These are phyloP conservation scores for Grapholita molesta DNA, from an alignment of 1,140 invertebrate species.

Conservation along the genomic window DNA sequence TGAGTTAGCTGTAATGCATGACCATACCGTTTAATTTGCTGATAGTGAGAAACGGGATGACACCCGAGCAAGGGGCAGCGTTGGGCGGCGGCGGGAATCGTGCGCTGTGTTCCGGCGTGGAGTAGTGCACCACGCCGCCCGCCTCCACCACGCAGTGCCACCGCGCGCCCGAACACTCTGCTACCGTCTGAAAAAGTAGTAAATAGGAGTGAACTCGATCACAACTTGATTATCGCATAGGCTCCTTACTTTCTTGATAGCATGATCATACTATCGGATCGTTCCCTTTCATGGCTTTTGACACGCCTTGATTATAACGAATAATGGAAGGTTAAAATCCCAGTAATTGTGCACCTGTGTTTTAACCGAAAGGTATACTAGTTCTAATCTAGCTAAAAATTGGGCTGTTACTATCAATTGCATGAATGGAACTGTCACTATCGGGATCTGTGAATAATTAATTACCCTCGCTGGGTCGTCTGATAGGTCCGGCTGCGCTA, in stretches of 20 bases:
- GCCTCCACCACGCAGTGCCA: conserved; percentile 45
- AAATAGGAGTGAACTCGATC: too few species aligned
- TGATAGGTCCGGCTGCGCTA: conserved; percentile 36
- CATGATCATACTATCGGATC: too few species aligned
- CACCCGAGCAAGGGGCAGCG: neutral
- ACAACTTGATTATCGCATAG: too few species aligned
- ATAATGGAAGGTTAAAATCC: too few species aligned
- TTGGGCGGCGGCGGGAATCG: conserved; percentile 31
- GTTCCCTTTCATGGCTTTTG: too few species aligned
- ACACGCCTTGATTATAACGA: too few species aligned
- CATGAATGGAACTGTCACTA: conserved; percentile 19
- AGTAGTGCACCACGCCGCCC: conserved; percentile 37
- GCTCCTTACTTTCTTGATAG: too few species aligned
- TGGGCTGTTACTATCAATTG: too few species aligned
- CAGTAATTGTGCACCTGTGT: too few species aligned
- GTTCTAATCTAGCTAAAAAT: too few species aligned
- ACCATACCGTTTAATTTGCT: conserved; percentile 28
- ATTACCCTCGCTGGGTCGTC: neutral
- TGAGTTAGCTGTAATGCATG: too few species aligned
- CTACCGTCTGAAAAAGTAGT: conserved; percentile 26
- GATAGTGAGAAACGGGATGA: conserved; percentile 34
- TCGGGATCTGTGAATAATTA: neutral
- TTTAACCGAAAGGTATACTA: too few species aligned
- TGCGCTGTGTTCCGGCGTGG: conserved; percentile 42
- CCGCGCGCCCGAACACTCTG: conserved; percentile 36